Conservation (phyloP, 2,888 invertebrate genomes). For the Diplolepis rosae region DNA sequence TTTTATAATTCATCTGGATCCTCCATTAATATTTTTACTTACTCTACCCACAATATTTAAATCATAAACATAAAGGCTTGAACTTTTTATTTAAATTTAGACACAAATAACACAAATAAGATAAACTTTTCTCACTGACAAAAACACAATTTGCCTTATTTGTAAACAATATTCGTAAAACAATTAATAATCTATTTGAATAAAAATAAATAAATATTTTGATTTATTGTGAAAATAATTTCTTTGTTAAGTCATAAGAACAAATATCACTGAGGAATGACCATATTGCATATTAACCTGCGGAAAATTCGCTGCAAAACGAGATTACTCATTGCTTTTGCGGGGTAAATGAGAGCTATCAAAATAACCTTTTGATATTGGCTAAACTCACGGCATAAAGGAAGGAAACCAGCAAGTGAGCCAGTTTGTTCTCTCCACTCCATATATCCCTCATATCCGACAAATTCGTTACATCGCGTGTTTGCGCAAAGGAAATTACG, state of each 20-base stretch:
- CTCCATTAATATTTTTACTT: too few relatives aligned
- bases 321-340: constrained; percentile 4
- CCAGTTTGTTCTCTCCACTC: constrained; percentile 43
- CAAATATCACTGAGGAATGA: neutral
- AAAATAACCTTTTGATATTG: constrained; percentile 25
- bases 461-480: constrained; percentile 54
- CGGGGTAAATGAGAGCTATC: constrained; percentile 11
- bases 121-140: too few relatives aligned
- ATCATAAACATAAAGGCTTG: too few relatives aligned
- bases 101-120: too few relatives aligned
- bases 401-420: constrained; percentile 33
- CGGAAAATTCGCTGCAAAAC: neutral
- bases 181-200: too few relatives aligned
- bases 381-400: constrained; percentile 22
- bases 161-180: too few relatives aligned
- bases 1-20: too few relatives aligned
- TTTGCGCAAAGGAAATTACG: constrained; percentile 49
- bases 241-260: neutral
- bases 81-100: too few relatives aligned
- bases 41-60: too few relatives aligned
- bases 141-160: too few relatives aligned
- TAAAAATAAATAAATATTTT: too few relatives aligned
- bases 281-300: neutral
- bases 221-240: too few relatives aligned
- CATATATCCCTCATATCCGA: constrained; percentile 43